These are phyloP conservation scores for Abramis brama DNA, from an alignment of 2,113 vertebrate species.

Conservation along the genomic window DNA sequence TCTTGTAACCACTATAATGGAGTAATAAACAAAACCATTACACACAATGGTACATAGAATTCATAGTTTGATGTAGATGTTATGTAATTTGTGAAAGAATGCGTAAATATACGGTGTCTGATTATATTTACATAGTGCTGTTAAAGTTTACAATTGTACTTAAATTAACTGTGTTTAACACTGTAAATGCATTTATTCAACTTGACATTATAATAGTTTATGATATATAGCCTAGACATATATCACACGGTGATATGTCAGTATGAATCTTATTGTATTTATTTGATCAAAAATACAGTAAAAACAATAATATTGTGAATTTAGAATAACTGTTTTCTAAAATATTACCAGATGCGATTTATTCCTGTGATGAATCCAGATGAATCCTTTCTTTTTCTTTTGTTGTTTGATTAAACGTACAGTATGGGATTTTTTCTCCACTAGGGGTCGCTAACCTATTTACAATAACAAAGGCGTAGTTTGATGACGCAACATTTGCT, in stretches of 20 bases:
- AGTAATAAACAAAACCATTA: constrained; percentile 25
- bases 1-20: constrained; percentile 13
- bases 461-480: too few species aligned
- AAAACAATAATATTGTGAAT: not conserved
- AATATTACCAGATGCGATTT: not conserved
- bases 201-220: not conserved
- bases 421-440: too few species aligned
- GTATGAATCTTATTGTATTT: not conserved
- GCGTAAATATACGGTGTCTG: not conserved
- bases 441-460: too few species aligned
- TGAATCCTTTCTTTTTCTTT: too few species aligned
- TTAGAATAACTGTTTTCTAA: not conserved
- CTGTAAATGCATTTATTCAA: not conserved
- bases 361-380: not conserved
- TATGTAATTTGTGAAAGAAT: not conserved
- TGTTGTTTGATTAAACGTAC: too few species aligned
- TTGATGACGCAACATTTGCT: too few species aligned
- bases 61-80: not conserved
- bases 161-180: not conserved
- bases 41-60: not conserved
- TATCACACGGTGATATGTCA: too few species aligned
- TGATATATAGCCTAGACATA: too few species aligned
- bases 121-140: not conserved
- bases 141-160: not conserved
- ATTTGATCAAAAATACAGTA: not conserved